Evolutionary conservation across 2,797 vertebrate genomes (phyloP).

Genomic region (Amblyraja radiata): DNA sequence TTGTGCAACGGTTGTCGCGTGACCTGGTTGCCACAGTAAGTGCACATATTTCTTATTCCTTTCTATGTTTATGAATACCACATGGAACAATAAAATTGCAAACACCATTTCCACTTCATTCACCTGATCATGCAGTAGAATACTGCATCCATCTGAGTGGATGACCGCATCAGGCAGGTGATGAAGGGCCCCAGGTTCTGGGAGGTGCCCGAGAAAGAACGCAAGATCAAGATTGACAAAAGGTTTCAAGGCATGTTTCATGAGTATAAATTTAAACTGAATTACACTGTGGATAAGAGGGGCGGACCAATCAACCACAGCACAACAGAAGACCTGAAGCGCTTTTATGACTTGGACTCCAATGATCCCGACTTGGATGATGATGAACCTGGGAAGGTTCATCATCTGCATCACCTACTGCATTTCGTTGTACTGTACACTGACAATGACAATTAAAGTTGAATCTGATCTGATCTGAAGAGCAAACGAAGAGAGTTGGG

Average conservation of each 20-base stretch:
- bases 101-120: no score
- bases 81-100: no score
- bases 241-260: slow-evolving; percentile 89
- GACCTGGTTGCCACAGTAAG: no score
- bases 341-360: slow-evolving; percentile 81
- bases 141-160: slow-evolving; percentile 42
- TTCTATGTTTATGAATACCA: no score
- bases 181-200: slow-evolving; percentile 86
- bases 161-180: slow-evolving; percentile 71
- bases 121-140: no score
- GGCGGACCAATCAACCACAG: slow-evolving; percentile 76
- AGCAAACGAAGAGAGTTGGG: slow-evolving; percentile 14
- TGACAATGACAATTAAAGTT: no score
- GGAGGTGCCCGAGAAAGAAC: slow-evolving; percentile 85
- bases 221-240: slow-evolving; percentile 85
- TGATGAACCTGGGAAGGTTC: slow-evolving; percentile 19
- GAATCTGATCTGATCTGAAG: not conserved
- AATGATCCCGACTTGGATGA: slow-evolving; percentile 60
- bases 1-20: no score
- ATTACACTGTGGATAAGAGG: slow-evolving; percentile 84
- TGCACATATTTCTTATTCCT: no score
- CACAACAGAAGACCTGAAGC: slow-evolving; percentile 77
- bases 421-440: no score
- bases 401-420: no score
- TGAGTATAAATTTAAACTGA: slow-evolving; percentile 81